phyloP scores from a whole-genome alignment of 2,888 invertebrate species.

The Rugalucina vietnamica region DNA sequence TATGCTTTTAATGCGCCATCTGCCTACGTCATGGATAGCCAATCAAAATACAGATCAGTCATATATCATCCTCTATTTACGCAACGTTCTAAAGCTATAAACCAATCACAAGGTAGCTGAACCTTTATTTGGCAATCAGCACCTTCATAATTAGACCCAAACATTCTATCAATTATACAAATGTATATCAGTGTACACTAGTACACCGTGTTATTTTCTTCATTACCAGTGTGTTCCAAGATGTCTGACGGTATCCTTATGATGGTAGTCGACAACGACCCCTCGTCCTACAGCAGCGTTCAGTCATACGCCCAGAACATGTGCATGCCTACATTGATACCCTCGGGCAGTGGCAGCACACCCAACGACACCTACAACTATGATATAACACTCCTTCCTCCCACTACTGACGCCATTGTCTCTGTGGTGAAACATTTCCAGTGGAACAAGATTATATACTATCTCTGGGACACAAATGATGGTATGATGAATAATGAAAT shows the following conservation, averaged over 20 bases:
- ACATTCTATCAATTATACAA: too few relatives aligned
- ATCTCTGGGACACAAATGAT: constrained; percentile 95
- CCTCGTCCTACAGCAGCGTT: constrained; percentile 74
- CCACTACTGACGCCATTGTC: constrained; percentile 97
- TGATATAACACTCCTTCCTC: constrained; percentile 90
- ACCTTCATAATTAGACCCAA: too few relatives aligned
- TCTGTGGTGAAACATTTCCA: constrained; percentile 96
- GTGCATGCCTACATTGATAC: constrained; percentile 78
- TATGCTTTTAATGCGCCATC: too few relatives aligned
- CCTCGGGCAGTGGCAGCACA: constrained; percentile 71
- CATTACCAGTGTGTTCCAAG: constrained; percentile 76
- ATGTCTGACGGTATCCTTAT: constrained; percentile 75
- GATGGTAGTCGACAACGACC: constrained; percentile 75
- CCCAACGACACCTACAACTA: constrained; percentile 69
- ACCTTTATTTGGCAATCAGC: too few relatives aligned
- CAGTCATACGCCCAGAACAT: constrained; percentile 78
- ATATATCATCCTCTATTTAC: too few relatives aligned
- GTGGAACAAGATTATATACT: constrained; percentile 93
- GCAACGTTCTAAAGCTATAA: too few relatives aligned
- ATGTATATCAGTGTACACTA: too few relatives aligned
- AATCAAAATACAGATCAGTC: too few relatives aligned
- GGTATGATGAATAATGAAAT: too few relatives aligned
- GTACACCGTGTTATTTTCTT: constrained; percentile 11
- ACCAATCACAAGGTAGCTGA: too few relatives aligned
- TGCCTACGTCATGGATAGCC: too few relatives aligned